Percentiles rank a stretch among this genome's conserved stretches.
These are phyloP conservation scores for Nemurella pictetii DNA, from an alignment of 2,888 invertebrate genomes.

Conservation along the genomic window DNA sequence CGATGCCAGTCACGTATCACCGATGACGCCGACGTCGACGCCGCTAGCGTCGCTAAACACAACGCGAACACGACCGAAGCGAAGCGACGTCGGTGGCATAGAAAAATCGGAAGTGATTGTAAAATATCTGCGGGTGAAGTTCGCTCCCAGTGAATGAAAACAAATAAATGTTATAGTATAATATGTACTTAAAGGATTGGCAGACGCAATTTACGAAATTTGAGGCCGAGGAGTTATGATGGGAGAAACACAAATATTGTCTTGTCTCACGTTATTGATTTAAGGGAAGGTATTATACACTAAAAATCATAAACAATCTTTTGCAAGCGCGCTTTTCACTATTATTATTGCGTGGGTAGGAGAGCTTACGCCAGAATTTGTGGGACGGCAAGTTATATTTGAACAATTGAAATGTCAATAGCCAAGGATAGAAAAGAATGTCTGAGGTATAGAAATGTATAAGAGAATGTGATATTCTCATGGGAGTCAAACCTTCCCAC, in stretches of 20 bases:
- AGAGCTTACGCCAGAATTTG: background rate
- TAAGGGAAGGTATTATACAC: background rate
- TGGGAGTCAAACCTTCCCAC: background rate
- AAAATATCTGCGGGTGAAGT: background rate
- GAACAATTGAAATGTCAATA: slow-evolving; percentile 17
- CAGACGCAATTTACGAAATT: background rate
- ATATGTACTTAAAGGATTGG: background rate
- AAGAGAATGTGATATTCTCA: background rate
- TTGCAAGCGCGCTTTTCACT: background rate
- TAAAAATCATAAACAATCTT: background rate
- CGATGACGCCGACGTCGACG: slow-evolving; percentile 10
- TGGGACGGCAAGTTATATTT: background rate
- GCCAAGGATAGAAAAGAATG: background rate
- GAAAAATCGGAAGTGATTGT: background rate
- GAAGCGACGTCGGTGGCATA: background rate
- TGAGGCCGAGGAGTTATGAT: background rate
- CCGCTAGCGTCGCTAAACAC: background rate
- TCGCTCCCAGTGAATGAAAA: background rate
- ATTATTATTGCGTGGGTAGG: background rate
- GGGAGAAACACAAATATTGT: background rate
- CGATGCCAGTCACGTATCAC: slow-evolving; percentile 9
- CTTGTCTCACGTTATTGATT: background rate
- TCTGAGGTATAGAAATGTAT: background rate
- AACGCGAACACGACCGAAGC: background rate
- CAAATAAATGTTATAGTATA: background rate